phyloP scores from a whole-genome alignment of 2,888 invertebrate species.

The Drosophila rellima region DNA sequence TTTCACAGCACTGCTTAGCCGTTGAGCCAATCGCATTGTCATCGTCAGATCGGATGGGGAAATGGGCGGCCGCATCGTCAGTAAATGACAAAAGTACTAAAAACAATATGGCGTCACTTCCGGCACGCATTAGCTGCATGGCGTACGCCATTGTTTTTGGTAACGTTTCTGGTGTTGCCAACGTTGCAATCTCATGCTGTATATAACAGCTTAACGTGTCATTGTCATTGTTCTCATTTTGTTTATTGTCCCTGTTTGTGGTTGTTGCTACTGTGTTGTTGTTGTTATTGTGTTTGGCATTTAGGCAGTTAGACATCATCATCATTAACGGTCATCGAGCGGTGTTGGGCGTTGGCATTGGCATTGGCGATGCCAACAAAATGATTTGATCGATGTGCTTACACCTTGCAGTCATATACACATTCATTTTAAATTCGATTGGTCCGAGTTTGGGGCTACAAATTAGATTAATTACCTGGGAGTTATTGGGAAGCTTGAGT shows the following conservation, averaged over 20 bases:
- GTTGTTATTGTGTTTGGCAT: slow-evolving; percentile 21
- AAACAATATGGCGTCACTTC: slow-evolving; percentile 81
- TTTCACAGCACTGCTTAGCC: slow-evolving; percentile 15
- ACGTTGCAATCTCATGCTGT: slow-evolving; percentile 64
- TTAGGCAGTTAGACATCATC: slow-evolving; percentile 56
- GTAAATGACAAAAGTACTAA: slow-evolving; percentile 68
- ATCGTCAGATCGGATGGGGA: slow-evolving; percentile 39
- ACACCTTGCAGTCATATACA: slow-evolving; percentile 58
- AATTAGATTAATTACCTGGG: slow-evolving; percentile 77
- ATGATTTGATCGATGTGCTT: slow-evolving; percentile 71
- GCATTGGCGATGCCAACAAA: slow-evolving; percentile 14
- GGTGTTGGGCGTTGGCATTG: slow-evolving; percentile 3
- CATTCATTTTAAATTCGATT: slow-evolving; percentile 62
- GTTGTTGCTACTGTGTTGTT: slow-evolving; percentile 4
- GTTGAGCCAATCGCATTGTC: slow-evolving; percentile 57
- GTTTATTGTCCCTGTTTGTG: slow-evolving; percentile 25
- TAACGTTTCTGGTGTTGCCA: slow-evolving; percentile 15
- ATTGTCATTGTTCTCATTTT: slow-evolving; percentile 56
- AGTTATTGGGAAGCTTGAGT: slow-evolving; percentile 24
- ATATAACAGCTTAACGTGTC: slow-evolving; percentile 69
- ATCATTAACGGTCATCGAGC: slow-evolving; percentile 66
- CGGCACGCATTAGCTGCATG: slow-evolving; percentile 69
- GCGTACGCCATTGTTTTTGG: slow-evolving; percentile 52
- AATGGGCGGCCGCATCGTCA: slow-evolving; percentile 26
- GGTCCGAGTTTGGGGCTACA: slow-evolving; percentile 32